Conservation (phyloP, 2,888 invertebrate species). For the Argyresthia albistria region DNA sequence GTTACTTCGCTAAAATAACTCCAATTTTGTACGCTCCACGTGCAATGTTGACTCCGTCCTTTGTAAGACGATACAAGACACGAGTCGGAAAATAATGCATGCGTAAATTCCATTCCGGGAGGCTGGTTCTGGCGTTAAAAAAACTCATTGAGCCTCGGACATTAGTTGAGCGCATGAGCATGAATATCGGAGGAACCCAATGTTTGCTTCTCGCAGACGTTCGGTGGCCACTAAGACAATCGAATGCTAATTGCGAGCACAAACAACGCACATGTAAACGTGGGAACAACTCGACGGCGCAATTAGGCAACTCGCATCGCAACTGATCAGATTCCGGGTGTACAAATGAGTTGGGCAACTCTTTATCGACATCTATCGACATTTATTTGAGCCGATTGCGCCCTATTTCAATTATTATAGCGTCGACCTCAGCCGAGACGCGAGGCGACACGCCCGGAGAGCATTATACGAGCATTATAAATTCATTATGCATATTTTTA, state of each 20-base stretch:
- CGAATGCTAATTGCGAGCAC: conserved; percentile 66
- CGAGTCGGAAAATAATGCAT: conserved; percentile 16
- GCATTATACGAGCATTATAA: conserved; percentile 43
- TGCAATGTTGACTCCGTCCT: conserved; percentile 1
- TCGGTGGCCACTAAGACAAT: conserved; percentile 69
- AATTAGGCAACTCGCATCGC: conserved; percentile 31
- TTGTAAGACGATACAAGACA: conserved; percentile 4
- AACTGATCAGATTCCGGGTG: conserved; percentile 2
- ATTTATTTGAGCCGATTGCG: not conserved
- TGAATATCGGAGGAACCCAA: conserved; percentile 29
- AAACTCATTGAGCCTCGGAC: conserved; percentile 1
- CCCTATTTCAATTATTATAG: conserved; percentile 6
- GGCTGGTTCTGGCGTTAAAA: conserved; percentile 3
- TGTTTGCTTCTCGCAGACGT: conserved; percentile 60
- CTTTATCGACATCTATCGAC: not conserved
- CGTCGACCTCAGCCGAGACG: conserved; percentile 25
- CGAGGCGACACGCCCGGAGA: conserved; percentile 40
- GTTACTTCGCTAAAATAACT: conserved; percentile 9
- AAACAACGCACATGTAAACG: conserved; percentile 67
- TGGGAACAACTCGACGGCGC: conserved; percentile 63
- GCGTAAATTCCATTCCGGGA: conserved; percentile 12
- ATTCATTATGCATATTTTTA: conserved; percentile 73
- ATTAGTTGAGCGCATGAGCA: not conserved
- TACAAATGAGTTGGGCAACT: not conserved
- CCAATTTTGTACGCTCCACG: conserved; percentile 14